phyloP scores from a whole-genome alignment of 2,888 invertebrate species.

The Theretra japonica region DNA sequence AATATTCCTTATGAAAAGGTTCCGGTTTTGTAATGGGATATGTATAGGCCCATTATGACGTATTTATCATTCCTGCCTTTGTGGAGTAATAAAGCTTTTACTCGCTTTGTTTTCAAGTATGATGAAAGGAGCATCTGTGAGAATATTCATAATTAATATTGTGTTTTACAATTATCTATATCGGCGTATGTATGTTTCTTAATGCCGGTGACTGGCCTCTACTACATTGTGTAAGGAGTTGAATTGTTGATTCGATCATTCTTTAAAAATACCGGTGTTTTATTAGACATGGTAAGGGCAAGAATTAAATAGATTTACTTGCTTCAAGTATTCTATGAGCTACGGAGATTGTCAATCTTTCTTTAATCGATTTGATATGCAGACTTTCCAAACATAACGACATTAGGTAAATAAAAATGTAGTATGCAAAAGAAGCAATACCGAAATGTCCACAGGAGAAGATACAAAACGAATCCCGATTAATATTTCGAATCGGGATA shows the following conservation, averaged over 20 bases:
- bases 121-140: conserved; percentile 3
- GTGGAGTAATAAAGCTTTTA: conserved; percentile 2
- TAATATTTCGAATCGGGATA: conserved; percentile 35
- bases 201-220: neutral
- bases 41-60: conserved; percentile 6
- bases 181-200: neutral
- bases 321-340: too few species aligned
- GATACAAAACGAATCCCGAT: conserved; percentile 3
- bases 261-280: too few species aligned
- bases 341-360: too few species aligned
- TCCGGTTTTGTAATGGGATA: conserved; percentile 2
- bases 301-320: too few species aligned
- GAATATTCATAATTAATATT: conserved; percentile 6
- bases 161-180: neutral
- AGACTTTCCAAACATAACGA: too few species aligned
- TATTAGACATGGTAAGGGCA: too few species aligned
- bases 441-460: neutral
- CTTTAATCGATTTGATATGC: too few species aligned
- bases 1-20: neutral
- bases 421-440: neutral
- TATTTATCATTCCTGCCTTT: conserved; percentile 6
- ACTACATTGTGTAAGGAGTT: neutral
- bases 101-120: conserved; percentile 1
- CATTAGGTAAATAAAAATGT: too few species aligned
- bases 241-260: neutral